Conservation (phyloP, 2,888 invertebrate species). For the Taenaris catops region DNA sequence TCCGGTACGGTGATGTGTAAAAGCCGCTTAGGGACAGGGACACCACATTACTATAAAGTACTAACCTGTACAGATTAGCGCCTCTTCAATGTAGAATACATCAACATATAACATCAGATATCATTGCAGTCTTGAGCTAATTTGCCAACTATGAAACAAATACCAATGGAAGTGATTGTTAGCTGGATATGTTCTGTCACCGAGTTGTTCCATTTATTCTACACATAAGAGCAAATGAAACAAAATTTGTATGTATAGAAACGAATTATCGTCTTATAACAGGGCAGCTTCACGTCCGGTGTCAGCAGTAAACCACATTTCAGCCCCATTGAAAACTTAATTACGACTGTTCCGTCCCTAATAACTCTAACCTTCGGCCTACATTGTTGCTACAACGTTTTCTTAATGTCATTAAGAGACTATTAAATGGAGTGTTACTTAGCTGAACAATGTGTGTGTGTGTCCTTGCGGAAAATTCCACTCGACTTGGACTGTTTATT, state of each 20-base stretch:
- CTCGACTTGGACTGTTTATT: slow-evolving; percentile 6
- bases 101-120: too few species aligned
- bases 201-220: too few species aligned
- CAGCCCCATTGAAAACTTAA: slow-evolving; percentile 58
- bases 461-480: slow-evolving; percentile 9
- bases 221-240: too few species aligned
- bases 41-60: too few species aligned
- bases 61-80: too few species aligned
- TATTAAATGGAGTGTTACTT: slow-evolving; percentile 34
- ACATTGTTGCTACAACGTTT: slow-evolving; percentile 32
- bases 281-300: slow-evolving; percentile 36
- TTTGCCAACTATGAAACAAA: too few species aligned
- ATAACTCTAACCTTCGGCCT: slow-evolving; percentile 29
- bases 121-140: too few species aligned
- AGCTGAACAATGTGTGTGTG: slow-evolving; percentile 11
- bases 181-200: too few species aligned
- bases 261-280: slow-evolving; percentile 27
- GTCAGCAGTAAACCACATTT: slow-evolving; percentile 54
- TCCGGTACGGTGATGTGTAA: too few species aligned
- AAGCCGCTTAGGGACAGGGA: too few species aligned
- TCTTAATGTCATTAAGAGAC: slow-evolving; percentile 36
- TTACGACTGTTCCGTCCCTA: slow-evolving; percentile 39
- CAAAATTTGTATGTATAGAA: slow-evolving; percentile 20
- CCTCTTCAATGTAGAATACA: too few species aligned
- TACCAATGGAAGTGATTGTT: too few species aligned